phyloP scores from a whole-genome alignment of 2,888 invertebrate species.

The Stenotaenia linearis region DNA sequence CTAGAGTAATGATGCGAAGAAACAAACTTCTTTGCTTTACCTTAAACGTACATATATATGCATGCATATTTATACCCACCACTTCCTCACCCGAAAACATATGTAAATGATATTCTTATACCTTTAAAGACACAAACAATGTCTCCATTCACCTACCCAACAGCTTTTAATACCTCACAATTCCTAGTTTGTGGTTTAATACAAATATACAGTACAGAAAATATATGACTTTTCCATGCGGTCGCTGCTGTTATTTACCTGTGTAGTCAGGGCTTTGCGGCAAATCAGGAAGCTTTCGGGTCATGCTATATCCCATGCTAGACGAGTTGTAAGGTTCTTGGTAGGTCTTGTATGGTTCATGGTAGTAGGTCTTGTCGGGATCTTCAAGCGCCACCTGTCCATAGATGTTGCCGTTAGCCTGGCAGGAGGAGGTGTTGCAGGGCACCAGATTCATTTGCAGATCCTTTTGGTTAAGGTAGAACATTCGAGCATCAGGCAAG shows the following conservation, averaged over 20 bases:
- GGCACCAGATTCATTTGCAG: slow-evolving; percentile 37
- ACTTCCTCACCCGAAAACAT: no score
- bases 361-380: slow-evolving; percentile 45
- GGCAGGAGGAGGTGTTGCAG: slow-evolving; percentile 36
- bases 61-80: no score
- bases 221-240: neutral
- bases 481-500: slow-evolving; percentile 35
- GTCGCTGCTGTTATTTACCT: slow-evolving; percentile 46
- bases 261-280: slow-evolving; percentile 54
- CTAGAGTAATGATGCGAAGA: no score
- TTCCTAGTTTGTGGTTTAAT: no score
- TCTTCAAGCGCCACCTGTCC: slow-evolving; percentile 48
- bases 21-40: no score
- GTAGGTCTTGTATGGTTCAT: slow-evolving; percentile 47
- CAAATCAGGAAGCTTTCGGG: slow-evolving; percentile 45
- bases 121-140: no score
- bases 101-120: no score
- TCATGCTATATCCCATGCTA: slow-evolving; percentile 42
- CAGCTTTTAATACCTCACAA: no score
- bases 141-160: no score
- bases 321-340: slow-evolving; percentile 36
- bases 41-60: no score
- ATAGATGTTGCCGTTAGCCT: slow-evolving; percentile 48
- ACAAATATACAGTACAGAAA: no score
- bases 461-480: slow-evolving; percentile 37